Evolutionary conservation across 2,888 invertebrate species (phyloP).

Genomic region (Mesochorus sp.): DNA sequence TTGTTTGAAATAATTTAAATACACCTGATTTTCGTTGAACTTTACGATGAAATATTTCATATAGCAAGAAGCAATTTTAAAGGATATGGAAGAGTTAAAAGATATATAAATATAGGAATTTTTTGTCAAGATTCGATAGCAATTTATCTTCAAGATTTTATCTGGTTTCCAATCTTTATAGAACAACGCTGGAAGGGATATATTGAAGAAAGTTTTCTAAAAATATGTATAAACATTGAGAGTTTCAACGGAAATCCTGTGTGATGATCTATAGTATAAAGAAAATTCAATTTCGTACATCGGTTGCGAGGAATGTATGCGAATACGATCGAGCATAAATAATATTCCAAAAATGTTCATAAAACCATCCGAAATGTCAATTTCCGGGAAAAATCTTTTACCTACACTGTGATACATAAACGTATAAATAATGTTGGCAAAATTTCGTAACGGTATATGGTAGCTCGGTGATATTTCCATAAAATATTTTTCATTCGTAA

Average conservation of each 20-base stretch:
- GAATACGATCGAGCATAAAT: background rate
- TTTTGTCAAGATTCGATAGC: no score
- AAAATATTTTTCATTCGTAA: conserved; percentile 16
- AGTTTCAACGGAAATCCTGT: background rate
- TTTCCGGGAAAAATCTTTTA: conserved; percentile 19
- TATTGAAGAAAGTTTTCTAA: no score
- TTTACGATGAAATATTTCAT: no score
- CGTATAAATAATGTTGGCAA: conserved; percentile 4
- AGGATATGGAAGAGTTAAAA: no score
- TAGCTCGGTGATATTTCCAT: conserved; percentile 13
- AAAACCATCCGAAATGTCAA: conserved; percentile 4
- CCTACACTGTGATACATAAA: background rate
- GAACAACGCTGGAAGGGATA: no score
- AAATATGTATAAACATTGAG: background rate
- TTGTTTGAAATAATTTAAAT: no score
- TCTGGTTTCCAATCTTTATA: no score
- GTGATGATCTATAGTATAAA: background rate
- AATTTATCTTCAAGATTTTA: no score
- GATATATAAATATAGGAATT: no score
- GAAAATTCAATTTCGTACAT: conserved; percentile 18
- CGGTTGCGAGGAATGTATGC: background rate
- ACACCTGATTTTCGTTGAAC: no score
- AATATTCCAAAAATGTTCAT: conserved; percentile 10
- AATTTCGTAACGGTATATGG: background rate
- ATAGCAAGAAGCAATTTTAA: no score